Percentiles rank a stretch among this genome's conserved stretches.
Conservation (phyloP, 2,888 invertebrate species). For the Sthenelais limicola region DNA sequence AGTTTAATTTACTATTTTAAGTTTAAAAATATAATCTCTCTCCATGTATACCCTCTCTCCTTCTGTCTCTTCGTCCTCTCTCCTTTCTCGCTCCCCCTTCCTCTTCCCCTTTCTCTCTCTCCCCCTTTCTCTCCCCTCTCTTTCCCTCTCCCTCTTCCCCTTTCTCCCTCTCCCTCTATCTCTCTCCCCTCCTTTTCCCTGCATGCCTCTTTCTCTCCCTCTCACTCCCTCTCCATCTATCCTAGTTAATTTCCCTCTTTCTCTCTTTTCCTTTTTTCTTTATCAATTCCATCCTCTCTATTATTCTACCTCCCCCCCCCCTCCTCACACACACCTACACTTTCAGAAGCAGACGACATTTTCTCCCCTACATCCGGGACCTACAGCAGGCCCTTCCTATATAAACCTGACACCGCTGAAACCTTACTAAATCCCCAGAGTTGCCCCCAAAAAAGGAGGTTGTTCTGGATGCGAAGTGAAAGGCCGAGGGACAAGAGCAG, state of each 20-base stretch:
- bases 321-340: conserved; percentile 1
- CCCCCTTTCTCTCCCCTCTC: neutral
- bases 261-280: neutral
- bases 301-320: neutral
- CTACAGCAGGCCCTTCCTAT: too few relatives aligned
- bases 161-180: neutral
- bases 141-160: neutral
- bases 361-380: too few relatives aligned
- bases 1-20: too few relatives aligned
- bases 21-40: too few relatives aligned
- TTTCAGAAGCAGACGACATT: too few relatives aligned
- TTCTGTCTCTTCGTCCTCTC: neutral
- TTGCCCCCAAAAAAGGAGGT: too few relatives aligned
- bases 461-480: too few relatives aligned
- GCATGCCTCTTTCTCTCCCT: neutral
- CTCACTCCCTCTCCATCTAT: neutral
- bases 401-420: too few relatives aligned
- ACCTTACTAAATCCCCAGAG: too few relatives aligned
- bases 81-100: neutral
- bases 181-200: neutral
- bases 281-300: neutral
- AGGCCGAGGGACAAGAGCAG: too few relatives aligned
- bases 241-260: neutral
- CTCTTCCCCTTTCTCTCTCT: neutral
- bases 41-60: too few relatives aligned